phyloP scores from a whole-genome alignment of 30 jellyfish, hydroid and myxozoan species.

The Catostylus mosaicus region DNA sequence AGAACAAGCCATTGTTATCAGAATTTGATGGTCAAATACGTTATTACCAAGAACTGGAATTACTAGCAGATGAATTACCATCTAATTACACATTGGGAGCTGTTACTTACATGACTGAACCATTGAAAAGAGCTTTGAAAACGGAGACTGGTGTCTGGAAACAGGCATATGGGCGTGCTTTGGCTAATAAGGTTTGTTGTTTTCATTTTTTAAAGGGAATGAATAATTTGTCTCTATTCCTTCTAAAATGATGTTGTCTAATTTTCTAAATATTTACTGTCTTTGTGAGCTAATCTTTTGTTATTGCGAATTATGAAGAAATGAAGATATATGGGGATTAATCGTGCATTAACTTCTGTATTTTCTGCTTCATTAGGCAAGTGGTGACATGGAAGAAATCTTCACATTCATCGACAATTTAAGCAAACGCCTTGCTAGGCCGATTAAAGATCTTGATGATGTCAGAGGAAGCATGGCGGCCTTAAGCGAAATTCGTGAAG shows the following conservation, averaged over 20 bases:
- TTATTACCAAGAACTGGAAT: constrained; percentile 68
- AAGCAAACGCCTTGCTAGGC: constrained; percentile 75
- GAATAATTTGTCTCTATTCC: background rate
- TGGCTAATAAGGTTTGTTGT: constrained; percentile 66
- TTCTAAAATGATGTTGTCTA: no score
- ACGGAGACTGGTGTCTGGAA: constrained; percentile 88
- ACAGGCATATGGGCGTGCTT: constrained; percentile 88
- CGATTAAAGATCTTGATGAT: constrained; percentile 90
- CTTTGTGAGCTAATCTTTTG: no score
- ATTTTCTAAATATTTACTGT: no score
- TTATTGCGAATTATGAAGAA: no score
- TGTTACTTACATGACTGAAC: constrained; percentile 74
- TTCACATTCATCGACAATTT: constrained; percentile 78
- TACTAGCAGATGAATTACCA: constrained; percentile 67
- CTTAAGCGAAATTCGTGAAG: constrained; percentile 83
- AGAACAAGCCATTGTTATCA: constrained; percentile 67
- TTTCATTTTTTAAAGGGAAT: background rate
- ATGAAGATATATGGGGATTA: no score
- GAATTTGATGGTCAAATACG: constrained; percentile 73
- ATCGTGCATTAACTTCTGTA: no score
- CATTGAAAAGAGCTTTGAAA: constrained; percentile 76
- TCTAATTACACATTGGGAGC: constrained; percentile 82
- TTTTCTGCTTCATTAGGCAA: constrained; percentile 63
- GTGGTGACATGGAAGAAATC: constrained; percentile 81
- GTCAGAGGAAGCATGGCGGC: constrained; percentile 94